Base-by-base conservation (phyloP, 2,113 vertebrate species). In the Poecilia latipinna region DNA sequence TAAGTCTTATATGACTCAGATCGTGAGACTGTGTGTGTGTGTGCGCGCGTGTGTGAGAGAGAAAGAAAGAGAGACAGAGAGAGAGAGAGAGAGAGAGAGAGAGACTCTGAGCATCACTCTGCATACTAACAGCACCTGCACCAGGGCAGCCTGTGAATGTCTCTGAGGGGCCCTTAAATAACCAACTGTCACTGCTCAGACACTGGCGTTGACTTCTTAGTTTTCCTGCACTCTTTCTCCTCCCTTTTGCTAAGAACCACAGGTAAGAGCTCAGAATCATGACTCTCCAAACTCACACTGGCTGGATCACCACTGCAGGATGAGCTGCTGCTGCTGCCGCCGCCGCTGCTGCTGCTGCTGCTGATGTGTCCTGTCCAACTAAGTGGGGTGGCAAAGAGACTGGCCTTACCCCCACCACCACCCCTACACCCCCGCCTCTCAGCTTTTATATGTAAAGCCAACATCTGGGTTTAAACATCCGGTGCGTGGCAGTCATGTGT, bases 171-270 rank as follows among this genome's bases (percentile, higher is more conserved):
- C 83, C 89, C 86, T 87, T 91, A 93, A 91, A 91, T 91, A 91
- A 89, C 79, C 68, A 85, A 90, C 90, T 91, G 90, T 92, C 93
- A 92, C 88, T 86, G 82, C 82, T 90, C 90, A 92, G 90, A 92
- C 92, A 86, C 65, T 85, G 85, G 92, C 89, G 90, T 90, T 90
- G 90, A 89, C 88, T 90, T 87, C 88, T 82, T 74, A 79, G 66
- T 63, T 83, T 86, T 78, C 82, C 75, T 67, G 70, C 75, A 72
- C 88, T 82, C 75, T 74, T 65, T 82, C 15, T 54, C 68, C 72
- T 15, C 68, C 61, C 62, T 70, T 62, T 17, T 29, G 60, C 75
- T 72, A 78, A 28, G 7, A 81, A 72, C 77, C 88, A 77, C 90
- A 86, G 86, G 89, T 82, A 79, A 87, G 83, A 85, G 85, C 89